phyloP scores from a whole-genome alignment of 2,797 vertebrate genomes.

The Lithobates pipiens region DNA sequence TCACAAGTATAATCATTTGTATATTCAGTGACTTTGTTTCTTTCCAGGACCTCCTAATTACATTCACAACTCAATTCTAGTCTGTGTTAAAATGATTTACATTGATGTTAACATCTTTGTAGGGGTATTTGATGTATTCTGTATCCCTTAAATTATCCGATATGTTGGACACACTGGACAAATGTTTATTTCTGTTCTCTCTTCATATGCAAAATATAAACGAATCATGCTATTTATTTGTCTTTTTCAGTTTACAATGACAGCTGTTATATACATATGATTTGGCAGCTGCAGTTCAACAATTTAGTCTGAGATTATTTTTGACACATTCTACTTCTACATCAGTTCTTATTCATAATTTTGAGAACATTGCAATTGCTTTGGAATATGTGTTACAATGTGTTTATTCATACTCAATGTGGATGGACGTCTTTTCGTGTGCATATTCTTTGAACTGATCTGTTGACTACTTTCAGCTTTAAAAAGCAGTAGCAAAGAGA shows the following conservation, averaged over 20 bases:
- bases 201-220: conserved; percentile 24
- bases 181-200: conserved; percentile 13
- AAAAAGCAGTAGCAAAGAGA: conserved; percentile 53
- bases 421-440: conserved; percentile 46
- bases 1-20: no score
- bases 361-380: conserved; percentile 32
- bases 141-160: background rate
- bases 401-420: conserved; percentile 46
- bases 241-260: conserved; percentile 12
- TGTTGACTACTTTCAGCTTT: conserved; percentile 52
- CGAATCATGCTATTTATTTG: background rate
- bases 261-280: background rate
- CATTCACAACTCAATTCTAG: background rate
- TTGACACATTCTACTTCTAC: conserved; percentile 30
- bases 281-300: conserved; percentile 7
- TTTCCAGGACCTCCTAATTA: background rate
- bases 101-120: background rate
- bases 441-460: conserved; percentile 55
- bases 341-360: conserved; percentile 24
- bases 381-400: conserved; percentile 50
- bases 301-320: conserved; percentile 18
- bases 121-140: background rate
- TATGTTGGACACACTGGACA: background rate
- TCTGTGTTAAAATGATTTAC: no score
- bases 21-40: no score